phyloP scores from a whole-genome alignment of 2,888 invertebrate genomes.

The Arctia plantaginis region DNA sequence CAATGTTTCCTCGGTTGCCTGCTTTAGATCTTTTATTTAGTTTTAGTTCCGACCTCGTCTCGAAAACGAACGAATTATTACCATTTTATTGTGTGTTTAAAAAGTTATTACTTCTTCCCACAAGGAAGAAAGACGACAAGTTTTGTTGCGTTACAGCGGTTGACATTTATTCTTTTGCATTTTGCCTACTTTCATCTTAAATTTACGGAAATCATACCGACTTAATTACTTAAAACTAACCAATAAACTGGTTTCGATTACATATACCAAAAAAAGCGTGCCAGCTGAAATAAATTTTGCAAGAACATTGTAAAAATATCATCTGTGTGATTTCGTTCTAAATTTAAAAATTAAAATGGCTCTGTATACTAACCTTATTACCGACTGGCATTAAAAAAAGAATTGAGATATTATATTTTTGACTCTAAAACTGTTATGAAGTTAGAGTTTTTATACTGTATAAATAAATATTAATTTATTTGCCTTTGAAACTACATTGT shows the following conservation, averaged over 20 bases:
- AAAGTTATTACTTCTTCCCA: slow-evolving; percentile 29
- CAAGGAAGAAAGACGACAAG: neutral
- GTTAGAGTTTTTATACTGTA: neutral
- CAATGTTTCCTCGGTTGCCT: slow-evolving; percentile 29
- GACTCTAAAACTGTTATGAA: too few relatives aligned
- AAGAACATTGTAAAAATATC: neutral
- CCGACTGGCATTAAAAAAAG: neutral
- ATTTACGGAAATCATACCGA: neutral
- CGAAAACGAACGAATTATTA: slow-evolving; percentile 44
- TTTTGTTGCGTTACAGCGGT: neutral
- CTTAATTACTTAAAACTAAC: neutral
- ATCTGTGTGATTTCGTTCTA: too few relatives aligned
- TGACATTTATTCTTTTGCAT: neutral
- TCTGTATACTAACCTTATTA: neutral
- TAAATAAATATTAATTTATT: neutral
- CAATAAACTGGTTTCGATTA: neutral
- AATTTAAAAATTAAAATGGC: too few relatives aligned
- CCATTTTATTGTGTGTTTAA: slow-evolving; percentile 45
- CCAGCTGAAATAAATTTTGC: neutral
- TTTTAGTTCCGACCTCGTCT: slow-evolving; percentile 38
- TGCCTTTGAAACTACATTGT: neutral
- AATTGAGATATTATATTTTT: neutral
- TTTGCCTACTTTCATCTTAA: neutral
- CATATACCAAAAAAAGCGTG: neutral
- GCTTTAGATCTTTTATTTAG: slow-evolving; percentile 47